These are phyloP conservation scores for Arctocebus calabarensis DNA, from an alignment of 2,797 vertebrate genomes.

Conservation along the genomic window DNA sequence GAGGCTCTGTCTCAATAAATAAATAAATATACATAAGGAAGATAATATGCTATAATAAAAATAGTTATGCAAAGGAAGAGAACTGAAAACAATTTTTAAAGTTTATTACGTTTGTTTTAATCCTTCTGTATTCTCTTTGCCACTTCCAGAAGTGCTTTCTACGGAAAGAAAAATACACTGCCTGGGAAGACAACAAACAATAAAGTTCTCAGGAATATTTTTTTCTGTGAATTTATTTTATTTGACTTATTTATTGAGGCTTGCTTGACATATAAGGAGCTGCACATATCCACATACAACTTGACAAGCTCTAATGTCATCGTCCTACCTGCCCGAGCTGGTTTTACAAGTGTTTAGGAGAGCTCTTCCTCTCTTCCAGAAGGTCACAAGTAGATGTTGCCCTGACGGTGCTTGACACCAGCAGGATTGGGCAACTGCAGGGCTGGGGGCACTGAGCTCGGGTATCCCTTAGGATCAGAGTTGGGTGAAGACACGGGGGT, in stretches of 20 bases:
- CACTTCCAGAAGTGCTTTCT: background rate
- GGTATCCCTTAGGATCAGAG: too few relatives aligned
- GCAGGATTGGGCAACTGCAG: accelerated
- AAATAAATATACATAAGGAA: background rate
- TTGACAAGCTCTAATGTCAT: background rate
- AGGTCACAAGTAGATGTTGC: background rate
- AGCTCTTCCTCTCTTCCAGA: background rate
- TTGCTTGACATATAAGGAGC: background rate
- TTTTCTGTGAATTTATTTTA: background rate
- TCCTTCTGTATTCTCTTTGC: background rate
- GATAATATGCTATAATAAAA: background rate
- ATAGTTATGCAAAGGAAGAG: background rate
- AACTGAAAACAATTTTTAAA: background rate
- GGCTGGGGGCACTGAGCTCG: accelerated
- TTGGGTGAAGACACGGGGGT: accelerated
- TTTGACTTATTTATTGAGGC: background rate
- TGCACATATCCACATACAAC: background rate
- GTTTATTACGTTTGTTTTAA: background rate
- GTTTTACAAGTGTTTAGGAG: background rate
- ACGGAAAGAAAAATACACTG: background rate
- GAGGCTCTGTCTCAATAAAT: too few relatives aligned
- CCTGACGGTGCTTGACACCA: background rate
- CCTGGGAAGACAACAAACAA: background rate
- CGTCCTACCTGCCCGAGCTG: background rate
- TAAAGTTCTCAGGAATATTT: background rate